Conservation (phyloP, 2,888 invertebrate genomes). For the Ophion obscuratus region DNA sequence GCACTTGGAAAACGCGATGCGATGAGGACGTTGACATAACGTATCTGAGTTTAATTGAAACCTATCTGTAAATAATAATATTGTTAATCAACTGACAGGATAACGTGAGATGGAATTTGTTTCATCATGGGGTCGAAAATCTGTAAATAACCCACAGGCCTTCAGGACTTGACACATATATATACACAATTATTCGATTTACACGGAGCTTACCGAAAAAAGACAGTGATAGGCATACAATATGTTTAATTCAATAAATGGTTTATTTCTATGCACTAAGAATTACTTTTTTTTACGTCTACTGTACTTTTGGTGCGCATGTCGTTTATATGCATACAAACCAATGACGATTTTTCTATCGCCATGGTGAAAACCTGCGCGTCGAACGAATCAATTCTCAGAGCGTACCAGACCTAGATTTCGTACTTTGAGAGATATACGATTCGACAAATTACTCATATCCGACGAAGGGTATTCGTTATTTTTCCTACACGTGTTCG, state of each 20-base stretch:
- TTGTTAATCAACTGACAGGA: constrained; percentile 43
- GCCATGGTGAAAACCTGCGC: not conserved
- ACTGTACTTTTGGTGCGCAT: constrained; percentile 50
- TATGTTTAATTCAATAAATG: constrained; percentile 60
- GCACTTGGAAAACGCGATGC: constrained; percentile 13
- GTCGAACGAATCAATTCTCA: not conserved
- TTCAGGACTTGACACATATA: constrained; percentile 41
- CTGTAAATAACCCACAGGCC: constrained; percentile 59
- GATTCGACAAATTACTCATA: not conserved
- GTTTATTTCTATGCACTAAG: constrained; percentile 54
- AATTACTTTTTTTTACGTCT: constrained; percentile 71
- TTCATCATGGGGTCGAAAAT: constrained; percentile 36
- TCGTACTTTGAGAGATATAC: not conserved
- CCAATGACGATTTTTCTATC: constrained; percentile 4
- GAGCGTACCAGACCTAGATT: not conserved
- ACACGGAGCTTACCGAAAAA: constrained; percentile 45
- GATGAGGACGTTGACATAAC: constrained; percentile 36
- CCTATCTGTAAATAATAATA: constrained; percentile 56
- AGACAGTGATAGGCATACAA: constrained; percentile 45
- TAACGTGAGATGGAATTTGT: constrained; percentile 25
- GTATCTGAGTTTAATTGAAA: constrained; percentile 43
- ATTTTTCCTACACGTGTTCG: constrained; percentile 27
- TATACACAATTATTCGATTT: constrained; percentile 29
- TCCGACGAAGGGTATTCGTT: not conserved
- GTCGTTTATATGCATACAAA: not conserved